These are phyloP conservation scores for Lateolabrax maculatus DNA, from an alignment of 2,797 vertebrate species.

Conservation along the genomic window DNA sequence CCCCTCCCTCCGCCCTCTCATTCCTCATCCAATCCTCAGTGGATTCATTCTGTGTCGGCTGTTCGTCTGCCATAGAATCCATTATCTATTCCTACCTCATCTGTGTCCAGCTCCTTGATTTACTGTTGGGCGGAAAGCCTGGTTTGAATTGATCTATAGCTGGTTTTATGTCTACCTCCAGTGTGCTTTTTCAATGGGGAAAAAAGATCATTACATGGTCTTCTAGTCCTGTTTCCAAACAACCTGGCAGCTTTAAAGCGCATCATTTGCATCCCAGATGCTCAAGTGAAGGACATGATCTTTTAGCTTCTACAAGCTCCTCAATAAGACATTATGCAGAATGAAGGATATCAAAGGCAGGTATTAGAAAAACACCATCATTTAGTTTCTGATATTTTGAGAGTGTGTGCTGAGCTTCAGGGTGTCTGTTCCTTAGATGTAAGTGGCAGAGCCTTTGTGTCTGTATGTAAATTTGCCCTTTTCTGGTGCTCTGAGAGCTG, in stretches of 20 bases:
- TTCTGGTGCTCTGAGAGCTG: slow-evolving; percentile 68
- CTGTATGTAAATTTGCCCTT: slow-evolving; percentile 83
- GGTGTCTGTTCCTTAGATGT: slow-evolving; percentile 42
- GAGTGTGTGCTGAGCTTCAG: slow-evolving; percentile 44
- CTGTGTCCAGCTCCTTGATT: slow-evolving; percentile 68
- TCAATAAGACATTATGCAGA: slow-evolving; percentile 8
- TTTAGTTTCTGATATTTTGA: slow-evolving; percentile 42
- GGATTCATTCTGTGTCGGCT: slow-evolving; percentile 60
- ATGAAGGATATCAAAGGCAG: slow-evolving; percentile 36
- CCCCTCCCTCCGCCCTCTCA: slow-evolving; percentile 35
- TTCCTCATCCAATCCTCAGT: slow-evolving; percentile 54
- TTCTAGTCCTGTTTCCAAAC: slow-evolving; percentile 31
- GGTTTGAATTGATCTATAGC: slow-evolving; percentile 61
- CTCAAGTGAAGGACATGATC: slow-evolving; percentile 12
- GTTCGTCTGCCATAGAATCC: slow-evolving; percentile 70
- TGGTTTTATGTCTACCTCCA: slow-evolving; percentile 47
- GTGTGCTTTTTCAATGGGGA: slow-evolving; percentile 32
- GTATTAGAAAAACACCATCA: slow-evolving; percentile 27
- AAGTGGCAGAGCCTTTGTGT: slow-evolving; percentile 69
- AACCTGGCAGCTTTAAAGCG: slow-evolving; percentile 19
- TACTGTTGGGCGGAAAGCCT: slow-evolving; percentile 57
- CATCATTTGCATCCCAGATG: slow-evolving; percentile 31
- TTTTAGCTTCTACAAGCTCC: slow-evolving; percentile 18
- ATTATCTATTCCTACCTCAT: slow-evolving; percentile 71
- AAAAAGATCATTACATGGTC: slow-evolving; percentile 37